These are phyloP conservation scores for Antitype chi DNA, from an alignment of 2,888 invertebrate species.

Conservation along the genomic window DNA sequence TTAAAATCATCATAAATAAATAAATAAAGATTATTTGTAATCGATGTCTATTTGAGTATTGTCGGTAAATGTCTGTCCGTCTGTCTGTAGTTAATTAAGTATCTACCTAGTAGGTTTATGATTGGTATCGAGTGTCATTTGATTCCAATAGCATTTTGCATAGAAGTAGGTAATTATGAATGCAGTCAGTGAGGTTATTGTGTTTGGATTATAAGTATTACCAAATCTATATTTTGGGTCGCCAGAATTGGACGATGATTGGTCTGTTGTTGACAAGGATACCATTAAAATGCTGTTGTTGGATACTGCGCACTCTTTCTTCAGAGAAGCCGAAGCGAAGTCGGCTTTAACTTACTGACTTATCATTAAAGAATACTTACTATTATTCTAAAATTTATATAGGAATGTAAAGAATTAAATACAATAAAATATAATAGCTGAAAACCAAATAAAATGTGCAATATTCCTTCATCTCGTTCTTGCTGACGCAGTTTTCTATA, in stretches of 20 bases:
- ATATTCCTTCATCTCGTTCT: too few relatives aligned
- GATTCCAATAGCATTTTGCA: conserved; percentile 11
- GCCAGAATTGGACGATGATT: neutral
- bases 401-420: too few relatives aligned
- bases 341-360: too few relatives aligned
- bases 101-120: neutral
- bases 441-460: too few relatives aligned
- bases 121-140: conserved; percentile 8
- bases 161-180: neutral
- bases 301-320: neutral
- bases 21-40: conserved; percentile 20
- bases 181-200: neutral
- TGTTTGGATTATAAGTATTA: neutral
- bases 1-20: conserved; percentile 39
- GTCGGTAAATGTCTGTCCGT: neutral
- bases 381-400: too few relatives aligned
- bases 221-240: neutral
- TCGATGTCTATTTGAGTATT: neutral
- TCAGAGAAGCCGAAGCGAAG: too few relatives aligned
- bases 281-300: neutral
- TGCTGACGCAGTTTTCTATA: too few relatives aligned
- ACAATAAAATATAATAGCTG: too few relatives aligned
- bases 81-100: neutral
- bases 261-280: neutral
- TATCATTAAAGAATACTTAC: too few relatives aligned